Evolutionary conservation across 92 coral and sea anemone species (phyloP).

Genomic region (Epizoanthus stellaris): DNA sequence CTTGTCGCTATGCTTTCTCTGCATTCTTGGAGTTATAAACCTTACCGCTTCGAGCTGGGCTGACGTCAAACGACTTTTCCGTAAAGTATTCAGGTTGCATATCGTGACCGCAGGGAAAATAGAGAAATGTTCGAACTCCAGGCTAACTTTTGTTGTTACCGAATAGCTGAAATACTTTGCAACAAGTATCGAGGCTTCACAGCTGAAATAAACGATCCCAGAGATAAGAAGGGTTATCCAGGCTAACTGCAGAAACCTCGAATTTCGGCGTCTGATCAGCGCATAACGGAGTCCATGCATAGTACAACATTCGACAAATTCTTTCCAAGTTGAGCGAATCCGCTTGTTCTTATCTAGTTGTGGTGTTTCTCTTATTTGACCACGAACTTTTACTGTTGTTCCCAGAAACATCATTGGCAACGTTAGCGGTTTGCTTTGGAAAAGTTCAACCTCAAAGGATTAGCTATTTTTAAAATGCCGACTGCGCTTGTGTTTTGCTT

Average conservation of each 20-base stretch:
- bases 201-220: slow-evolving; percentile 4
- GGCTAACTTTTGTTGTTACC: slow-evolving; percentile 9
- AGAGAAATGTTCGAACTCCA: slow-evolving; percentile 12
- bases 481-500: too few species aligned
- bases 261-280: background rate
- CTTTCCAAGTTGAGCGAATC: background rate
- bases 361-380: too few species aligned
- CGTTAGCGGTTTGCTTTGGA: too few species aligned
- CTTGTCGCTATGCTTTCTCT: background rate
- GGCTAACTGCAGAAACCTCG: background rate
- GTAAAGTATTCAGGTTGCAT: slow-evolving; percentile 2
- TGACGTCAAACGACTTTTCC: background rate
- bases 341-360: too few species aligned
- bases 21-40: background rate
- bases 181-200: slow-evolving; percentile 7
- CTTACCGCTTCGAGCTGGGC: background rate
- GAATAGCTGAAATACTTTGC: slow-evolving; percentile 8
- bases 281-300: slow-evolving; percentile 10
- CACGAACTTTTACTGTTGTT: too few species aligned
- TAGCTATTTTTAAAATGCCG: too few species aligned
- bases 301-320: slow-evolving; percentile 10
- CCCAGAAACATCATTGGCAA: too few species aligned
- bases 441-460: too few species aligned
- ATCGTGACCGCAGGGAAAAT: slow-evolving; percentile 9
- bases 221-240: background rate